Conservation (phyloP, 2,888 invertebrate genomes). For the Scaptomyza cyrtandrae region DNA sequence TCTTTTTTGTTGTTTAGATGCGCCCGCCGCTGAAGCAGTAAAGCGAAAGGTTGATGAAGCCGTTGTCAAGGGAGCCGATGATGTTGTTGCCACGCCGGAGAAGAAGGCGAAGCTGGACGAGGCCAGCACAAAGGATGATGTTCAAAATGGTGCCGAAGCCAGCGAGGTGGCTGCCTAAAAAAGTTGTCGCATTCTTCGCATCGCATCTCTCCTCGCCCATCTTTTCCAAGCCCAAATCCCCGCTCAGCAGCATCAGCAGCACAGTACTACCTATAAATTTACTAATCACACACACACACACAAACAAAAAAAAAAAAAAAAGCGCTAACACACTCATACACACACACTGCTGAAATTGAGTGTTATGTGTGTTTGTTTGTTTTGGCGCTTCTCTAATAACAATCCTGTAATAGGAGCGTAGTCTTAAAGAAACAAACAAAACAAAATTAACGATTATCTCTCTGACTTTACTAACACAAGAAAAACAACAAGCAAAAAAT, state of each 20-base stretch:
- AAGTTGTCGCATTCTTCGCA: slow-evolving; percentile 42
- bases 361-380: slow-evolving; percentile 16
- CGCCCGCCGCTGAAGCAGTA: slow-evolving; percentile 83
- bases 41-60: slow-evolving; percentile 84
- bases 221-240: slow-evolving; percentile 1
- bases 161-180: slow-evolving; percentile 85
- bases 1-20: slow-evolving; percentile 56
- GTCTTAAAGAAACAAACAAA: slow-evolving; percentile 52
- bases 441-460: slow-evolving; percentile 61
- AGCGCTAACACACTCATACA: slow-evolving; percentile 25
- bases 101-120: slow-evolving; percentile 85
- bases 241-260: slow-evolving; percentile 54
- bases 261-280: slow-evolving; percentile 70
- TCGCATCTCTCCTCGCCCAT: slow-evolving; percentile 8
- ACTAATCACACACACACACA: slow-evolving; percentile 57
- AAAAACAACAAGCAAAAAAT: slow-evolving; percentile 50
- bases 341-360: slow-evolving; percentile 7
- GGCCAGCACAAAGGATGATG: slow-evolving; percentile 83
- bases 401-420: slow-evolving; percentile 72
- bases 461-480: slow-evolving; percentile 66
- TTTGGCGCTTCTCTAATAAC: slow-evolving; percentile 58
- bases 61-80: slow-evolving; percentile 79
- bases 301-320: neutral
- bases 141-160: slow-evolving; percentile 84
- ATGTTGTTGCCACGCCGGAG: slow-evolving; percentile 83